Evolutionary conservation across 2,113 vertebrate genomes (phyloP), one percentile per base, ranked within the genome.

Genomic region (Leptobrachium ailaonicum): DNA sequence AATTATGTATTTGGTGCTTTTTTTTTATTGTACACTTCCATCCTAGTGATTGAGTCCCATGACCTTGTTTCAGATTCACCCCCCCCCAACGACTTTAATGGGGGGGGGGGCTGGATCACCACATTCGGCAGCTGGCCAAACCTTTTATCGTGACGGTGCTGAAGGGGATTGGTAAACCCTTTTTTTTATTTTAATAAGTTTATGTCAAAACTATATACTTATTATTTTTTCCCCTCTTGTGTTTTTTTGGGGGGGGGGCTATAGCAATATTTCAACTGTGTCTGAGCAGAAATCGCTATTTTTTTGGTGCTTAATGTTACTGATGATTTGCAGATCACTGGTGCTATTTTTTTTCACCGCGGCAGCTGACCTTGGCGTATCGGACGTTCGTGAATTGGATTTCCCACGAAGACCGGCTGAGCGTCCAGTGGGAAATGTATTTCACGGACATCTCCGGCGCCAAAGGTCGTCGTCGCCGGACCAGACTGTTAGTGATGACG

Each of bases 191-290:
- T 86, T 84, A 83, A 82, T 82, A 80, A 83, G 85, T 84, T 58
- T 73, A 69, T 73, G 82, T 83, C 83, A 83, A 84, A 69, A 87
- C 9, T 12, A 83, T 80, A 86, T 83, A 85, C 84, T 87, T 82
- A 58, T 81, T 88, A 86, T 84, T 85, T 86, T 80, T 90, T 12
- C 56, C 56, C 88, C 83, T 4, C 85, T 72, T 71, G 20, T 32
- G 20, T 32, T 32, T 32, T 32, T 32, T 32, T 32, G 20, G 20
- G 20, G 20, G 20, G 20, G 82, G 85, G 73, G 85, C 93, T 88
- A 90, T 89, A 94, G 95, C 93, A 95, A 94, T 96, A 93, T 89
- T 79, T 87, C 88, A 91, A 91, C 89, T 87, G 87, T 87, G 87
- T 92, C 85, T 70, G 11, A 75, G 85, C 85, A 86, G 85, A 79